Conservation (phyloP, 1,140 invertebrate genomes). For the Bilobella aurantiaca region DNA sequence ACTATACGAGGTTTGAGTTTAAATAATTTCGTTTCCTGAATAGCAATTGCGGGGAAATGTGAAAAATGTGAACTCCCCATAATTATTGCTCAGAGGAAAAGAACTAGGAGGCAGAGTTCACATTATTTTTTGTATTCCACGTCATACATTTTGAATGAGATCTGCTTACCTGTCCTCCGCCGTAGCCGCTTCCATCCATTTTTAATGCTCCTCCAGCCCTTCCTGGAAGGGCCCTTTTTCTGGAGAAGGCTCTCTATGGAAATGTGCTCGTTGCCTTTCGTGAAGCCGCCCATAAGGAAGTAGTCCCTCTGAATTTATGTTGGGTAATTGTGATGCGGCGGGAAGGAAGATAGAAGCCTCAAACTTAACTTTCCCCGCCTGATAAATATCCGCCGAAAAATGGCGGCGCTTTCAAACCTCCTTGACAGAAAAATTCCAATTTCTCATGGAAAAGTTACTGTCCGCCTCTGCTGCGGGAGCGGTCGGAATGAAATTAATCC, state of each 20-base stretch:
- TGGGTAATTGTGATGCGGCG: not conserved
- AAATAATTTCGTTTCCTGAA: not conserved
- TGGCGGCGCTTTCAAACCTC: slow-evolving; percentile 2
- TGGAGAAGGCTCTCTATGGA: not conserved
- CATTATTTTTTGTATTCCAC: not conserved
- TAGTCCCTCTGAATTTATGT: not conserved
- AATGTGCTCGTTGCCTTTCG: not conserved
- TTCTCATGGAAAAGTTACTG: slow-evolving; percentile 21
- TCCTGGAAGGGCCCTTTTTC: not conserved
- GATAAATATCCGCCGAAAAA: not conserved
- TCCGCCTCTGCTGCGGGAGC: slow-evolving; percentile 4
- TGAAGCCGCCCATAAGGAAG: not conserved
- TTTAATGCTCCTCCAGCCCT: not conserved
- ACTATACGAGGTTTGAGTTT: not conserved
- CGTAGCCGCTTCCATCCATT: not conserved
- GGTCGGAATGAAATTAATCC: slow-evolving; percentile 26
- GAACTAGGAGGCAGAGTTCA: not conserved
- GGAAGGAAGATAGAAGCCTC: not conserved
- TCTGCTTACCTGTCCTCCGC: not conserved
- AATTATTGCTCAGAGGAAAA: not conserved
- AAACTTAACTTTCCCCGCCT: not conserved
- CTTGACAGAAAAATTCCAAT: slow-evolving; percentile 26
- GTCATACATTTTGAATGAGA: not conserved
- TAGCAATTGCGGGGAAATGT: not conserved
- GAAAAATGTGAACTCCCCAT: no score